Base-by-base conservation (phyloP, 2,888 invertebrate genomes). In the Lomographa bimaculata region DNA sequence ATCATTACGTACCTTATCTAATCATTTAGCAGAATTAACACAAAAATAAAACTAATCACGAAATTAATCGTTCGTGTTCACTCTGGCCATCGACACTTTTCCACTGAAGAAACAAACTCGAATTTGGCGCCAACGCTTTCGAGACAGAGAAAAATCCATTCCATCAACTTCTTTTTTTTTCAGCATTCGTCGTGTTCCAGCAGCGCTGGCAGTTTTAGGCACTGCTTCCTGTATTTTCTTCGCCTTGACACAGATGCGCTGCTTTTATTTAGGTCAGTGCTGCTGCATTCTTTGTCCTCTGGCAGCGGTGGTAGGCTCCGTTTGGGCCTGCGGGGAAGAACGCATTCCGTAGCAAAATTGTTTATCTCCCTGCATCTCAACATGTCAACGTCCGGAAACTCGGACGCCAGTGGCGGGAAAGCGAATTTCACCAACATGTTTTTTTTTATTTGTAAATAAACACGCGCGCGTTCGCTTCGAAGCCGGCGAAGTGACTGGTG, bases 221-320 rank as follows among this genome's bases (percentile, higher is more conserved):
- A 73, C 37, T 79, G 80, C 14, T 71, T 75, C 38, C 85, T 65
- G 46, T 77, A 68, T 46, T 80, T 79, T 19, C 77, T 71, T 40
- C 74, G 70, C 35, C 69, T 66, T 10, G 70, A 67, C 14, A 71
- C 66, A 37, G 67, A 52, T 41, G 73, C 70, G 40, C 60, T 75
- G 41, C 71, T 67, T 44, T 74, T 84, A 39, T 71, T 78, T 35
- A 81, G 50, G 27, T 84, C 85, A 0, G 55, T 64, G 37, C 67
- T 81, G 36, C 74, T 79, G 68, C 82, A 83, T 47, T 86, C 87
- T 45, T 79, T 81, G 50, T 86, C 86, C 48, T 87, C 87, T 0
- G 83, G 85, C 8, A 87, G 50, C 1, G 87, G 76, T 3, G 87
- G 77, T 2, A 87, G 56, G 19, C 64, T 70, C 18, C 83, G 66